These are phyloP conservation scores for Phrynocephalus forsythii DNA, from an alignment of 2,797 vertebrate genomes.

Conservation along the genomic window DNA sequence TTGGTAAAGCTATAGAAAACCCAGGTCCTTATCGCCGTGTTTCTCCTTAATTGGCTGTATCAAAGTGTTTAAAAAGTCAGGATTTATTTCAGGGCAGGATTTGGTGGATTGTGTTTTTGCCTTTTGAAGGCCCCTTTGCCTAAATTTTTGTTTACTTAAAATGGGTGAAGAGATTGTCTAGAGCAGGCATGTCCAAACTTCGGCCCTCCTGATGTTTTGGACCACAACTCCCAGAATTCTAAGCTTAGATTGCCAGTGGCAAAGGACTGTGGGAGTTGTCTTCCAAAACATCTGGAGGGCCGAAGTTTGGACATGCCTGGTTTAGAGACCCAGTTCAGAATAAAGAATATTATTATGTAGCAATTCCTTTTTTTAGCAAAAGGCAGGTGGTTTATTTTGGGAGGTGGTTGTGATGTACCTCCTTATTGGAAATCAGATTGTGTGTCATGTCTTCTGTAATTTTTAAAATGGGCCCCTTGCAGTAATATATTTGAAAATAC, in stretches of 20 bases:
- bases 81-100: neutral
- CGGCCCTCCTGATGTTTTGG: too few species aligned
- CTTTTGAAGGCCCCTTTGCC: constrained; percentile 37
- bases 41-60: neutral
- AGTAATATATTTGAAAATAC: constrained; percentile 18
- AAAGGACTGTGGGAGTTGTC: too few species aligned
- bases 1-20: neutral
- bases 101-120: constrained; percentile 43
- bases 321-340: constrained; percentile 49
- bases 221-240: too few species aligned
- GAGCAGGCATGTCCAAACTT: too few species aligned
- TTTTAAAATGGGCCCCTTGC: neutral
- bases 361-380: neutral
- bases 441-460: neutral
- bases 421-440: neutral
- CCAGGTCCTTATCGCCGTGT: neutral
- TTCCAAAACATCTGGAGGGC: too few species aligned
- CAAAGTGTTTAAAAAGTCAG: neutral
- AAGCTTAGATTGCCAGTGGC: too few species aligned
- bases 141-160: constrained; percentile 44
- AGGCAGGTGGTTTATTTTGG: neutral
- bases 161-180: constrained; percentile 47
- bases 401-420: too few species aligned
- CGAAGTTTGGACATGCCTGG: too few species aligned
- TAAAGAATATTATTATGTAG: constrained; percentile 7